Evolutionary conservation across 2,113 vertebrate genomes (phyloP), one percentile per base, ranked within the genome.

Genomic region (Epinephelus cyanopodus): DNA sequence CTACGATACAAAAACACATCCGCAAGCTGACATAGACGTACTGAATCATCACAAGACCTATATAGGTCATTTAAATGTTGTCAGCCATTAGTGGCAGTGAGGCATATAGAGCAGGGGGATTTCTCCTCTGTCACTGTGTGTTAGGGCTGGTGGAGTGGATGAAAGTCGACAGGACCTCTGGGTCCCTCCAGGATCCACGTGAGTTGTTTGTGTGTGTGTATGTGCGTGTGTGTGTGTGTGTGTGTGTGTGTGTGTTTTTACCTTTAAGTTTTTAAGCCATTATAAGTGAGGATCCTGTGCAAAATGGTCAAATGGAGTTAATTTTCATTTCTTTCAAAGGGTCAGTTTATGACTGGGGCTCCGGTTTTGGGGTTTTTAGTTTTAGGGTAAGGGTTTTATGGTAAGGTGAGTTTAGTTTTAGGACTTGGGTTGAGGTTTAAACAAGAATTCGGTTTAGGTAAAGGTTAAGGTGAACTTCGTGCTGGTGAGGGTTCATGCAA

Each of bases 61-160:
- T 91, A 69, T 91, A 86, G 92, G 91, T 91, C 87, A 92, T 82
- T 67, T 71, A 66, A 87, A 72, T 29, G 74, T 75, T 79, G 63
- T 74, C 67, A 48, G 60, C 61, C 27, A 47, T 58, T 74, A 42
- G 74, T n/a, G 73, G 69, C 67, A 74, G 77, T 17, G 86, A 78
- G 53, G 84, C 74, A 47, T 82, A 67, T 69, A 52, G 73, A 37
- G 74, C 53, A 25, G 57, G 47, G 85, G 90, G 81, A 78, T 89
- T 90, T 91, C 80, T 89, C 79, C 18, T 54, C 78, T 77, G 82
- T 82, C 39, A 14, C 52, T 70, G 61, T 69, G 65, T 42, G 45
- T 85, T 39, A 83, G 19, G 50, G 52, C 50, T 47, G 61, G 62
- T 5, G 18, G 63, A 29, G 72, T n/a, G 61, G 84, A 89, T 73